Base-by-base conservation (phyloP, 2,113 vertebrate genomes). In the Synodontis membranacea region DNA sequence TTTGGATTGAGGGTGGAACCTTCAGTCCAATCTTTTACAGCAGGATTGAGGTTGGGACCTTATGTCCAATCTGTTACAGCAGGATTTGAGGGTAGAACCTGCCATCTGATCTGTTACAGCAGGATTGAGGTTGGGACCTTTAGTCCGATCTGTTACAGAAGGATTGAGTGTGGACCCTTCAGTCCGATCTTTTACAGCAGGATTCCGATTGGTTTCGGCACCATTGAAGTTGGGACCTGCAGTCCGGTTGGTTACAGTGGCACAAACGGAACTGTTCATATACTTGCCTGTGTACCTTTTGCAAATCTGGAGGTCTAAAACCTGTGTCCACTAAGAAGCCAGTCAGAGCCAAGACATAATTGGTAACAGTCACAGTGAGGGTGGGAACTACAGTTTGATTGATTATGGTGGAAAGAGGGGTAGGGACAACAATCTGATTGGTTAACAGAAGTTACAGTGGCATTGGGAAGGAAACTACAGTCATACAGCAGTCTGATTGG, bases 341-440 rank as follows among this genome's bases (percentile, higher is more conserved):
- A 46, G 46, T 46, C 46, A 46, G 9, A 46, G 46, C 46, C 46
- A 46, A 17, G 52, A 54, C 52, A 3, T 21, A 15, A 46, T 44
- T 12, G 39, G 23, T 44, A 12, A 44, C 3, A 28, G 23, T 0
- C 1, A 5, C 31, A 19, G 0, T 12, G 14, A 3, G 21, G 8
- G 10, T 25, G 5, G 0, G 31, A n/a, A 9, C 60, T n/a, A 4
- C 25, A 62, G 9, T n/a, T 28, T n/a, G 25, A 62, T 62, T 10
- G 23, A 10, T 60, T 60, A 60, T 0, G 10, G 58, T 0, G 17
- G 23, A 23, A 60, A 3, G 3, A 3, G 10, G 58, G 25, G 2
- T 10, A 9, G 3, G 58, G n/a, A 2, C 58, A 11, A 9, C 58
- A 62, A 9, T 62, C 25, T 28, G 25, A 62, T 62, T 14, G 3